phyloP scores from a whole-genome alignment of 2,113 vertebrate genomes.

The Lophotis ruficrista region DNA sequence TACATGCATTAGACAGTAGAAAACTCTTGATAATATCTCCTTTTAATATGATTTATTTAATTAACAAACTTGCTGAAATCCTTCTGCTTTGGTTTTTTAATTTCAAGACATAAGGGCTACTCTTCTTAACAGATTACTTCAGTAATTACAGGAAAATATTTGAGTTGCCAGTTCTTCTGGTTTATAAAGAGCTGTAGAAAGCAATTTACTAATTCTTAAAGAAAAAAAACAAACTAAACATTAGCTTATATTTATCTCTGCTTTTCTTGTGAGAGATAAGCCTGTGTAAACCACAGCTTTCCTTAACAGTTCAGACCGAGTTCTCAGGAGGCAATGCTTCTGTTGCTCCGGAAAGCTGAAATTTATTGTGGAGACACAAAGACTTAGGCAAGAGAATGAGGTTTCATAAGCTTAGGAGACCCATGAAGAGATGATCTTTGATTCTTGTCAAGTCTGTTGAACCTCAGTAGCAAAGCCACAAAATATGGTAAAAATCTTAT shows the following conservation, averaged over 20 bases:
- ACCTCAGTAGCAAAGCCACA: not conserved
- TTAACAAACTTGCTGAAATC: not conserved
- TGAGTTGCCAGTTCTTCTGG: not conserved
- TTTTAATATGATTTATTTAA: not conserved
- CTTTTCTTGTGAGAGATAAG: not conserved
- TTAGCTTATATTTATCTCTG: not conserved
- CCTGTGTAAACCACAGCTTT: not conserved
- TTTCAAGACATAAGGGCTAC: not conserved
- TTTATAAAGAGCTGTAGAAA: not conserved
- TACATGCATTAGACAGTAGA: not conserved
- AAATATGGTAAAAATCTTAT: not conserved
- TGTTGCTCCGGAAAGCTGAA: not conserved
- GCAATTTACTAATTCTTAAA: not conserved
- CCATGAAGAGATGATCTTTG: not conserved
- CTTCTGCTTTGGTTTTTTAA: not conserved
- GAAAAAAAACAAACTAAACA: not conserved
- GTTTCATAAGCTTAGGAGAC: not conserved
- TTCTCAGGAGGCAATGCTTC: not conserved
- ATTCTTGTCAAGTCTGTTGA: not conserved
- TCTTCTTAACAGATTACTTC: not conserved
- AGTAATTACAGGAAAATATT: conserved; percentile 18
- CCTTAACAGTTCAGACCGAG: not conserved
- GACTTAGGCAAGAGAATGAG: not conserved
- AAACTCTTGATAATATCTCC: not conserved
- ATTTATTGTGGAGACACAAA: not conserved